Conservation (phyloP, 2,888 invertebrate genomes). For the Lysandra coridon region DNA sequence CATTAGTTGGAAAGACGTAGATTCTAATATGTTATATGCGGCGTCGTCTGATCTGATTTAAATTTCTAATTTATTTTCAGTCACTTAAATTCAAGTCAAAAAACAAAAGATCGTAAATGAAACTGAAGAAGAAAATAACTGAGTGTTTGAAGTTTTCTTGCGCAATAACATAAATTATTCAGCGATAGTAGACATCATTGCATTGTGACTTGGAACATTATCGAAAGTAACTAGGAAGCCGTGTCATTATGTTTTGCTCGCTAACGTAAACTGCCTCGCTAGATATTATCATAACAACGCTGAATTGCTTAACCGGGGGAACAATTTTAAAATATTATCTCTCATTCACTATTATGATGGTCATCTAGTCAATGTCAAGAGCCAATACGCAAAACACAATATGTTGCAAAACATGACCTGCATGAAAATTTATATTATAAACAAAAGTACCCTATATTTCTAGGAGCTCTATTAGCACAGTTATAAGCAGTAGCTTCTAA, state of each 20-base stretch:
- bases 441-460: not conserved
- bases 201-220: constrained; percentile 44
- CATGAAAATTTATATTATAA: not conserved
- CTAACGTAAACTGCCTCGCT: constrained; percentile 54
- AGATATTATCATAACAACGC: constrained; percentile 49
- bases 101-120: not conserved
- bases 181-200: constrained; percentile 49
- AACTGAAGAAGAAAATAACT: not conserved
- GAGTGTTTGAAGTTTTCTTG: constrained; percentile 39
- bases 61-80: not conserved
- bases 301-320: constrained; percentile 44
- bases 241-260: constrained; percentile 57
- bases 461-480: not conserved
- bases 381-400: not conserved
- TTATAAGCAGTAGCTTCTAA: not conserved
- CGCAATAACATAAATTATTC: constrained; percentile 46
- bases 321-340: constrained; percentile 43
- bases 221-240: constrained; percentile 50
- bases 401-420: not conserved
- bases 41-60: not conserved
- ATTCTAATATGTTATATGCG: not conserved
- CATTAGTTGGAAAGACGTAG: not conserved
- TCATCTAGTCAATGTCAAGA: not conserved
- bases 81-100: too few relatives aligned
- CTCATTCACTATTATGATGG: constrained; percentile 19